A percentile compares a stretch with the other conserved stretches of the same genome.
phyloP scores from a whole-genome alignment of 2,797 vertebrate genomes.

The Sebastes cheni region DNA sequence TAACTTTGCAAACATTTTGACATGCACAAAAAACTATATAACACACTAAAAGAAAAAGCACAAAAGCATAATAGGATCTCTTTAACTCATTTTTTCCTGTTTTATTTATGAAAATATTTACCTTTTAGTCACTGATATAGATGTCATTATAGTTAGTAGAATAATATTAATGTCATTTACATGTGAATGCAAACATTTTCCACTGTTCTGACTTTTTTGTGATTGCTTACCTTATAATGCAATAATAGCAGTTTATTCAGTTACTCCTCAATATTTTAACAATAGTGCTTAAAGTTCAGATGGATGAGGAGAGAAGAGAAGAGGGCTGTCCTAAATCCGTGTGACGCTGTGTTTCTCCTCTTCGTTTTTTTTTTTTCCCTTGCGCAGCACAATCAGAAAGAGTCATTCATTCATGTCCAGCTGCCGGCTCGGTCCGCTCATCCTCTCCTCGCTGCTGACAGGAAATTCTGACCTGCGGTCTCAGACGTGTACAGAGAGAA shows the following conservation, averaged over 20 bases:
- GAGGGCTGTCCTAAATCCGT: constrained; percentile 6
- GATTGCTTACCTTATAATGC: not conserved
- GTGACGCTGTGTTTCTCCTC: constrained; percentile 23
- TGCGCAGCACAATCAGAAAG: constrained; percentile 48
- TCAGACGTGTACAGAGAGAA: constrained; percentile 10
- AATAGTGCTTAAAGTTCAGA: not conserved
- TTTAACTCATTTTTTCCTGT: not conserved
- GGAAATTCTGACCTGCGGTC: constrained; percentile 49
- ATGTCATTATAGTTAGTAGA: not conserved
- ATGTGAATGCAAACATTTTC: not conserved
- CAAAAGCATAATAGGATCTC: no score
- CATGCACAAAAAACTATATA: no score
- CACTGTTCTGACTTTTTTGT: not conserved
- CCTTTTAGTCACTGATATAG: not conserved
- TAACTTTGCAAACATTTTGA: no score
- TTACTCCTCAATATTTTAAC: not conserved
- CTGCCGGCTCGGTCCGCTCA: constrained; percentile 22
- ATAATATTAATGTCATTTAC: not conserved
- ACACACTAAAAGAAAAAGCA: no score
- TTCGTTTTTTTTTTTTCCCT: constrained; percentile 5
- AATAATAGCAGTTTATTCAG: not conserved
- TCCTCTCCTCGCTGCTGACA: constrained; percentile 27
- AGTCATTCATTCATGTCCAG: constrained; percentile 62
- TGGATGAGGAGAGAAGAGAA: not conserved
- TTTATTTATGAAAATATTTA: not conserved